Base-by-base conservation (phyloP, 2,888 invertebrate species). In the Drosophila bunnanda region DNA sequence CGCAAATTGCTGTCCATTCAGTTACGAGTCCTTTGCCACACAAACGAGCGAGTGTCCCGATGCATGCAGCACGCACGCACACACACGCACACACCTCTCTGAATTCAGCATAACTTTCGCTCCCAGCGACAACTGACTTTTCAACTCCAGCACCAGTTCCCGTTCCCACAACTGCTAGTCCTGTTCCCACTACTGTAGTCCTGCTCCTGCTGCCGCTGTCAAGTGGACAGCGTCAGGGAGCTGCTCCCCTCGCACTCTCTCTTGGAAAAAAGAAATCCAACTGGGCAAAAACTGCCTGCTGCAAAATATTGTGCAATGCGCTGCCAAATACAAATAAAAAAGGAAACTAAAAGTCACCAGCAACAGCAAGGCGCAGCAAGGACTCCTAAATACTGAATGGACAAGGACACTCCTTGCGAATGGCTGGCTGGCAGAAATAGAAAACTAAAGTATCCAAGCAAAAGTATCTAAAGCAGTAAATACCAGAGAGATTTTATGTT, bases 1-100 rank as follows among this genome's bases (percentile, higher is more conserved):
- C 77, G 73, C 89, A 89, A 83, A 87, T 83, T 89, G 88, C 77
- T 74, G 77, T 84, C 82, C 86, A 88, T 83, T 89, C 79, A 85
- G 79, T 83, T 83, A 87, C 68, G 56, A 68, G 59, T 48, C 69
- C 57, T 75, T 75, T 70, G 57, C 70, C 70, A 13, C 48, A 34
- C 20, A 50, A 50, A 50, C 50, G 50, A 32, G 30, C 30, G 20
- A 50, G 50, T 20, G 50, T 50, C 50, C 50, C 41, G 39, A 25
- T 38, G 32, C 55, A 48, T 54, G 36, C 53, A 54, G 46, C 36
- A 53, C 66, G 25, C 53, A 62, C 52, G 30, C 48, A 70, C 34
- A n/a, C 55, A 36, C 67, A 55, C 46, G 58, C 34, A 22, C 50
- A 36, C 68, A 56, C 48, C 56, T 46, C 52, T 28, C n/a, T 25